Percentiles rank a stretch among this genome's conserved stretches.
phyloP scores from a whole-genome alignment of 1,140 invertebrate species.

The Yoshiicerus persimilis region DNA sequence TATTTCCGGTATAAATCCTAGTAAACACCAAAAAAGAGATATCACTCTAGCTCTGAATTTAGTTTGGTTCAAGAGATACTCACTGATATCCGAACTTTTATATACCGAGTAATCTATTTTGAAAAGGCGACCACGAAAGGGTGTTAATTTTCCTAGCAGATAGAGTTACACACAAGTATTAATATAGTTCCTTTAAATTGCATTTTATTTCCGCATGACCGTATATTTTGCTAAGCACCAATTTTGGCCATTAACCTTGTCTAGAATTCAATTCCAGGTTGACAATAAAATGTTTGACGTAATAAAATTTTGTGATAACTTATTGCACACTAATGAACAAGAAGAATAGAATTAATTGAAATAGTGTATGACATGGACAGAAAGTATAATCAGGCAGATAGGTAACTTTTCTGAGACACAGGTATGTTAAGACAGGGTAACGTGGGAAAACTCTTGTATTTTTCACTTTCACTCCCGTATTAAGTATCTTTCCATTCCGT shows the following conservation, averaged over 20 bases:
- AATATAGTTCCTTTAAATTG: too few species aligned
- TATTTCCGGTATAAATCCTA: not conserved
- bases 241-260: too few species aligned
- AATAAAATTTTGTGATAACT: not conserved
- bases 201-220: too few species aligned
- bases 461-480: conserved; percentile 6
- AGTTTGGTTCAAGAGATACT: not conserved
- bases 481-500: not conserved
- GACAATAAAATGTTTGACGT: not conserved
- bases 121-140: too few species aligned
- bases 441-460: not conserved
- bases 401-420: not conserved
- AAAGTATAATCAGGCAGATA: not conserved
- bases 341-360: not conserved
- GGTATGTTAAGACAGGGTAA: not conserved
- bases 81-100: not conserved
- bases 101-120: too few species aligned
- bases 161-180: too few species aligned
- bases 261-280: too few species aligned
- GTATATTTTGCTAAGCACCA: too few species aligned
- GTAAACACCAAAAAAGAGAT: not conserved
- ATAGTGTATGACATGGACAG: not conserved
- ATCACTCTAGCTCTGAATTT: not conserved
- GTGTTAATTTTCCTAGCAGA: too few species aligned
- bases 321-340: too few species aligned